These are phyloP conservation scores for Brachyptera risi DNA, from an alignment of 2,888 invertebrate genomes.

Conservation along the genomic window DNA sequence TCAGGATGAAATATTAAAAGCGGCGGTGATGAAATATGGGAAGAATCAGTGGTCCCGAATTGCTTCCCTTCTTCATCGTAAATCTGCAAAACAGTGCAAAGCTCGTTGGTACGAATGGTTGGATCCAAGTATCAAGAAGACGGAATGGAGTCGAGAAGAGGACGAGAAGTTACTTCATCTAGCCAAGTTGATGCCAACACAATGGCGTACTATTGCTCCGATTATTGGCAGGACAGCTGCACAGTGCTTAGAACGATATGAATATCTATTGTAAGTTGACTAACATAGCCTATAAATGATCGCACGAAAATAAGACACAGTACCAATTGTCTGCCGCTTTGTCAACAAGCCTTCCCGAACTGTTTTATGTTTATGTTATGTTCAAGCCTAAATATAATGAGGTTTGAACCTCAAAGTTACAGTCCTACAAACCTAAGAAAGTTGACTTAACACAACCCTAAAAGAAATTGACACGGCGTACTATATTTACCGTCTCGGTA, in stretches of 20 bases:
- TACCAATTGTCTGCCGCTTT: too few species aligned
- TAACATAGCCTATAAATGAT: too few species aligned
- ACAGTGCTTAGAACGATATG: slow-evolving; percentile 96
- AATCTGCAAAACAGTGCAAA: slow-evolving; percentile 99
- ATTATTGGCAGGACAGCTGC: slow-evolving; percentile 98
- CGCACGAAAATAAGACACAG: too few species aligned
- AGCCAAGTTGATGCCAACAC: slow-evolving; percentile 99
- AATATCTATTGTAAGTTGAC: slow-evolving; percentile 82
- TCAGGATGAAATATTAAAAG: slow-evolving; percentile 99
- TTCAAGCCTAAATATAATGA: too few species aligned
- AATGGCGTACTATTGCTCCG: slow-evolving; percentile 99
- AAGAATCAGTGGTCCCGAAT: slow-evolving; percentile 99
- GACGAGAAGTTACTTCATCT: slow-evolving; percentile 96
- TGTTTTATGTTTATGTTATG: background rate
- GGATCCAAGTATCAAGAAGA: slow-evolving; percentile 99
- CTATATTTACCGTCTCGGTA: too few species aligned
- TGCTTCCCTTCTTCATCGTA: slow-evolving; percentile 94
- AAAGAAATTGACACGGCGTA: too few species aligned
- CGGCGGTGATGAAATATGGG: slow-evolving; percentile 99
- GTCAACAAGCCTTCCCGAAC: background rate
- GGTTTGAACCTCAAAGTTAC: too few species aligned
- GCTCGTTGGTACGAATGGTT: slow-evolving; percentile 99
- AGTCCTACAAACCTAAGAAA: too few species aligned
- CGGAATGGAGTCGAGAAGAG: slow-evolving; percentile 99
- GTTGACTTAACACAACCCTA: too few species aligned